Conservation (phyloP, 2,797 vertebrate species). For the Scarus forsteni region DNA sequence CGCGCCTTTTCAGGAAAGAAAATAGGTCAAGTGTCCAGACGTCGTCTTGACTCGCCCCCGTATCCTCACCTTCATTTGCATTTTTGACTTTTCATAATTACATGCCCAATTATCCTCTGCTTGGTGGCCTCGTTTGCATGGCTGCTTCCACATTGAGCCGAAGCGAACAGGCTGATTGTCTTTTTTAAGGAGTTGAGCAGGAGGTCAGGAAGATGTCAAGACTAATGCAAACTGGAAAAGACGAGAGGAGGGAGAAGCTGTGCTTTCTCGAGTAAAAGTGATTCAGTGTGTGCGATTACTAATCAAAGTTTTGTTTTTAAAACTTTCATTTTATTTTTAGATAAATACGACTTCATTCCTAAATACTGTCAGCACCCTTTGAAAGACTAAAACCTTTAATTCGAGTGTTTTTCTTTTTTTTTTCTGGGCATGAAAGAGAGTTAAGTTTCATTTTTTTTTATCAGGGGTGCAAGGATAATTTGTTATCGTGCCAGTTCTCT, state of each 20-base stretch:
- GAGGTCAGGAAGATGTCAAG: not conserved
- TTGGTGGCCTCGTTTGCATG: slow-evolving; percentile 82
- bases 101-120: slow-evolving; percentile 78
- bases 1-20: slow-evolving; percentile 73
- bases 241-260: not conserved
- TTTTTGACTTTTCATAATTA: slow-evolving; percentile 85
- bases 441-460: no score
- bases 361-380: no score
- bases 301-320: no score
- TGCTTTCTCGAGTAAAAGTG: not conserved
- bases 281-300: not conserved
- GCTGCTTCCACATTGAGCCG: slow-evolving; percentile 48
- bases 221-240: not conserved
- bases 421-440: no score
- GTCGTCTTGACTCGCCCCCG: slow-evolving; percentile 68
- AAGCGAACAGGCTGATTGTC: slow-evolving; percentile 37
- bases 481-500: no score
- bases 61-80: slow-evolving; percentile 79
- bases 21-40: slow-evolving; percentile 86
- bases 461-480: no score
- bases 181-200: slow-evolving; percentile 26
- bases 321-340: no score
- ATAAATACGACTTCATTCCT: no score
- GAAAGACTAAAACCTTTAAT: no score
- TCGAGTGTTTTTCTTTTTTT: no score